Conservation (phyloP, 2,797 vertebrate species). For the Pachyuromys duprasi region DNA sequence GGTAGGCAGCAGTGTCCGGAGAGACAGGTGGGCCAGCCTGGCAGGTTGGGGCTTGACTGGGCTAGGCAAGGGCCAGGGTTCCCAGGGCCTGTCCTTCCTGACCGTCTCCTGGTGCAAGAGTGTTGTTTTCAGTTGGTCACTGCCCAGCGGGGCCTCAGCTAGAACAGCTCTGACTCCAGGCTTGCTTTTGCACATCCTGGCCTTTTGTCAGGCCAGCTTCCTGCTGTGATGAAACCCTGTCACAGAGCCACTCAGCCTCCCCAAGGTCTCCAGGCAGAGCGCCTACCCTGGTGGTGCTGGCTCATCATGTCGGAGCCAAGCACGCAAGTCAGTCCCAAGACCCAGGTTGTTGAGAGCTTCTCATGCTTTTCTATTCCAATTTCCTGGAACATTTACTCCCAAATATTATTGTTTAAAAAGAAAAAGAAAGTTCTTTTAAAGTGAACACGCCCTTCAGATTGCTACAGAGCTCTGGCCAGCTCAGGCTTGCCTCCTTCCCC, state of each 20-base stretch:
- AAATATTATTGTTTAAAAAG: neutral
- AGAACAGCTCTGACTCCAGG: neutral
- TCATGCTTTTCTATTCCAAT: neutral
- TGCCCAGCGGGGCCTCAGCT: neutral
- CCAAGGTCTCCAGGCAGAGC: too few species aligned
- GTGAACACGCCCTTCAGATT: neutral
- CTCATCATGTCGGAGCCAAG: fast-evolving
- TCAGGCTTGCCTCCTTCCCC: neutral
- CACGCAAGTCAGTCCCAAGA: neutral
- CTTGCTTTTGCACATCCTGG: neutral
- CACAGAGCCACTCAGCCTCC: neutral
- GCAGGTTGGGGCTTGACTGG: neutral
- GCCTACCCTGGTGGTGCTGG: fast-evolving
- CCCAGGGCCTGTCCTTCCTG: too few species aligned
- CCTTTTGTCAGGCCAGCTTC: neutral
- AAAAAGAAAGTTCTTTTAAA: neutral
- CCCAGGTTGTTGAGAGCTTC: neutral
- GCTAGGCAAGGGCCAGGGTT: fast-evolving
- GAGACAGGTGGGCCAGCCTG: neutral
- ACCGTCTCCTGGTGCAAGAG: neutral
- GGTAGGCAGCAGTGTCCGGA: neutral
- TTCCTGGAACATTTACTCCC: neutral
- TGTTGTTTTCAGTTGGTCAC: neutral
- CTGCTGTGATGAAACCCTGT: neutral
- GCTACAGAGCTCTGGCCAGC: neutral